phyloP scores from a whole-genome alignment of 30 jellyfish, hydroid and myxozoan species.

The Aurelia sp. region DNA sequence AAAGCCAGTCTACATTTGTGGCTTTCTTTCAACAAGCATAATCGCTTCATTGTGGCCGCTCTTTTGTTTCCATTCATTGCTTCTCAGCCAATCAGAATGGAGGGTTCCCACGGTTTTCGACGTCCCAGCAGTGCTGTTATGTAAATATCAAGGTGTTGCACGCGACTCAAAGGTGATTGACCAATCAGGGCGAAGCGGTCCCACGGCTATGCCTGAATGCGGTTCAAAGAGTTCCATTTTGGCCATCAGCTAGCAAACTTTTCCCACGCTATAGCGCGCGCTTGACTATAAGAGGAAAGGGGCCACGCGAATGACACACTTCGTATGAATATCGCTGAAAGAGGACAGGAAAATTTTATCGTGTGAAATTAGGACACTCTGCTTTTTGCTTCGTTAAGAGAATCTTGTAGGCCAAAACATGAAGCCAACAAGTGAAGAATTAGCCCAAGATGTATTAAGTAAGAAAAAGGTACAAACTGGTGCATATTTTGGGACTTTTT shows the following conservation, averaged over 20 bases:
- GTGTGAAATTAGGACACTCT: neutral
- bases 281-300: conserved; percentile 51
- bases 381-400: too few species aligned
- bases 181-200: conserved; percentile 88
- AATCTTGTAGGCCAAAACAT: conserved; percentile 4
- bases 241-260: conserved; percentile 63
- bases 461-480: conserved; percentile 52
- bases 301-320: conserved; percentile 95
- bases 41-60: conserved; percentile 76
- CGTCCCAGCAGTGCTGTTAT: conserved; percentile 63
- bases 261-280: conserved; percentile 96
- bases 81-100: conserved; percentile 78
- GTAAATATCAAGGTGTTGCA: conserved; percentile 82
- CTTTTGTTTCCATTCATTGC: conserved; percentile 54
- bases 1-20: conserved; percentile 55
- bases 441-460: conserved; percentile 1
- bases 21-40: conserved; percentile 65
- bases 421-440: conserved; percentile 53
- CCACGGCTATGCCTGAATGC: conserved; percentile 97
- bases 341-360: conserved; percentile 24
- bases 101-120: conserved; percentile 91
- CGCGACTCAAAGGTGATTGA: conserved; percentile 75
- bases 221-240: conserved; percentile 61
- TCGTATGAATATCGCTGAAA: conserved; percentile 31
- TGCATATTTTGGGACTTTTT: neutral